Evolutionary conservation across 1,140 invertebrate genomes (phyloP).

Genomic region (Drosophila parvula): DNA sequence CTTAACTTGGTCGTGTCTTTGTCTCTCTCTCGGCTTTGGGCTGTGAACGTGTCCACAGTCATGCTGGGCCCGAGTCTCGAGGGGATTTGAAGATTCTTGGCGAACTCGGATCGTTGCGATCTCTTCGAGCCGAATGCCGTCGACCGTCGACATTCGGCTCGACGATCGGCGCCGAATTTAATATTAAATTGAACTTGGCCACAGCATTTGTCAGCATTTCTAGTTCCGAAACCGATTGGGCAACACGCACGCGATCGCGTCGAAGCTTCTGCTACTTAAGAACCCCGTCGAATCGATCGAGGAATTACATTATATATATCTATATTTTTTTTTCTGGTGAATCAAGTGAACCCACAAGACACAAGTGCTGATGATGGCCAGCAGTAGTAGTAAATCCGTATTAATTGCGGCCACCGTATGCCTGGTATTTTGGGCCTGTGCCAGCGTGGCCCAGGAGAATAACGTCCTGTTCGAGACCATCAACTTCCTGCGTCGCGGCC

Average conservation of each 20-base stretch:
- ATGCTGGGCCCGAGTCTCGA: constrained; percentile 36
- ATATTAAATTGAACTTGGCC: constrained; percentile 82
- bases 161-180: constrained; percentile 67
- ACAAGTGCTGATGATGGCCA: constrained; percentile 15
- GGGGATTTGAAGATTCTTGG: constrained; percentile 67
- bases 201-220: constrained; percentile 71
- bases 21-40: constrained; percentile 11
- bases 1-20: not conserved
- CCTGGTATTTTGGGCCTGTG: constrained; percentile 11
- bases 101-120: constrained; percentile 9
- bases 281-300: constrained; percentile 5
- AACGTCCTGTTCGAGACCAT: constrained; percentile 76
- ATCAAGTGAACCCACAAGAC: constrained; percentile 13
- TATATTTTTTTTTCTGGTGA: constrained; percentile 47
- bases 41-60: constrained; percentile 71
- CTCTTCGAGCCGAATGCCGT: constrained; percentile 11
- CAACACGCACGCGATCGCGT: constrained; percentile 63
- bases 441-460: constrained; percentile 48
- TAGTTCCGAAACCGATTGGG: constrained; percentile 75
- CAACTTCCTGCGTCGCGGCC: constrained; percentile 71
- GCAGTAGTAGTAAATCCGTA: constrained; percentile 14
- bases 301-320: not conserved
- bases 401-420: constrained; percentile 10
- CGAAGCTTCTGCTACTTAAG: not conserved
- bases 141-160: constrained; percentile 21